Evolutionary conservation across 1,140 invertebrate genomes (phyloP), one percentile per base, ranked within the genome.

Genomic region (Euglossa dilemma): DNA sequence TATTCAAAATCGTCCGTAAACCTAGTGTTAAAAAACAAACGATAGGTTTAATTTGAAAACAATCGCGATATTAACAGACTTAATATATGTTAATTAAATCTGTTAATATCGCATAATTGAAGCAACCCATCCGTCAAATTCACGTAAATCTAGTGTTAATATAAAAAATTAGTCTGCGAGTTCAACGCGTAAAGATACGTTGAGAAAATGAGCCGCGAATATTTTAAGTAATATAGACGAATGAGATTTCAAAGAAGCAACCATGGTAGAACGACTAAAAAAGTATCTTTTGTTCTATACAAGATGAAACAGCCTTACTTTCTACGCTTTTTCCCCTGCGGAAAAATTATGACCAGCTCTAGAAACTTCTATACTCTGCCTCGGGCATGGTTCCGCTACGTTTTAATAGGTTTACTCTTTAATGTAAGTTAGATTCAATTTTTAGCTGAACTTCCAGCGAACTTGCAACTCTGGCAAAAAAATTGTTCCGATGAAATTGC

Each of bases 341-440:
- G 36, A 47, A n/a, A 16, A 79, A 52, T 25, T 71, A 28, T n/a
- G 18, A 45, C 18, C 20, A 47, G 45, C 25, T 71, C 23, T 71
- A 28, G 7, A 63, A 77, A 77, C 28, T 77, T 77, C 7, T 8
- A 18, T 43, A 16, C 20, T 5, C 28, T 54, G 20, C 18, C 75
- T 16, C 43, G 0, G 20, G 61, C 50, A 9, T 66, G 6, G 6
- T 50, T 43, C 36, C 25, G 47, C 45, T 23, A 47, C 25, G 45
- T 61, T 79, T 67, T 71, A 79, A 79, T 52, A 57, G 23, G 54
- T 45, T 45, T 28, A 59, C 69, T 36, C 45, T 61, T 61, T 52
- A 47, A 79, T 61, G 54, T 45, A 71, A 50, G 66, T 76, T 79
- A 61, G n/a, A 79, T 79, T 79, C 66, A 79, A 79, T 79, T 71